Evolutionary conservation across 2,888 invertebrate species (phyloP), one percentile per base, ranked within the genome.

Genomic region (Eugnorisma glareosa): DNA sequence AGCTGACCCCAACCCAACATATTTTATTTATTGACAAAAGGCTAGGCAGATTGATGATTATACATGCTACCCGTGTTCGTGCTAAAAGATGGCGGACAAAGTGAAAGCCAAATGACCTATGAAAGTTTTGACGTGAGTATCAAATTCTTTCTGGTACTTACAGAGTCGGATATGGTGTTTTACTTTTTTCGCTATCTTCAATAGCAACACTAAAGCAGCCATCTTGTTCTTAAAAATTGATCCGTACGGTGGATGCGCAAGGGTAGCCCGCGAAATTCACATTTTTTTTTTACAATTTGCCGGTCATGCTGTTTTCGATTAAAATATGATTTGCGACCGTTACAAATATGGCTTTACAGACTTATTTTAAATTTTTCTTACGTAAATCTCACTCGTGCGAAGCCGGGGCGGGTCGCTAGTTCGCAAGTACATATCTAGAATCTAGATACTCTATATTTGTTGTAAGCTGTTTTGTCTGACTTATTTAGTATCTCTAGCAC

Each of bases 41-140:
- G n/a, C n/a, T n/a, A n/a, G n/a, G n/a, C n/a, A n/a, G n/a, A n/a
- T n/a, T n/a, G n/a, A n/a, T n/a, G n/a, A 54, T 51, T 51, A 51
- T 24, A 51, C n/a, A 64, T 15, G 64, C 64, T 64, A 40, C 40
- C 64, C 15, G 13, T 59, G 59, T 31, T 40, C 11, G 35, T 21
- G 63, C 37, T n/a, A 37, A 40, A 64, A n/a, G 15, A 40, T 40
- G 40, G n/a, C 37, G 11, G n/a, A n/a, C 40, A 15, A 40, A 64
- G 64, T 40, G 64, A 64, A 64, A 64, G 64, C n/a, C 0, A 24
- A 24, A 63, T 40, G 37, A 64, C 64, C 64, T 64, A 64, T 40
- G 64, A 64, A 64, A 40, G 64, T 64, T 64, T 64, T n/a, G 8
- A 40, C 64, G 40, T n/a, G 64, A 64, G 40, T 40, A 63, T 63